phyloP scores from a whole-genome alignment of 2,113 vertebrate genomes.

The Colossoma macropomum region DNA sequence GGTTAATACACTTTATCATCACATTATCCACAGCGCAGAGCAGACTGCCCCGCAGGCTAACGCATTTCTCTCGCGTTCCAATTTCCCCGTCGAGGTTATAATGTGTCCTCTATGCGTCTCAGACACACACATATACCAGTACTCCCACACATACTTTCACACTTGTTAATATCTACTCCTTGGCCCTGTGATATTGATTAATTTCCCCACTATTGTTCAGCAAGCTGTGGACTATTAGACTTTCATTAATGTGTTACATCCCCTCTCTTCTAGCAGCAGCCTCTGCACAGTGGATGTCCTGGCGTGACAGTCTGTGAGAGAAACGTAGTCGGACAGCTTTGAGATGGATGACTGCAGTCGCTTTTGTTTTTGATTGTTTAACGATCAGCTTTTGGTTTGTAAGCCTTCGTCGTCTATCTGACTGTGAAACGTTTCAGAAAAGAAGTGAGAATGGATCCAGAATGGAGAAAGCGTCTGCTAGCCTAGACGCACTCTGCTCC shows the following conservation, averaged over 20 bases:
- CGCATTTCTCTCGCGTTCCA: conserved; percentile 4
- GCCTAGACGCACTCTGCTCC: conserved; percentile 21
- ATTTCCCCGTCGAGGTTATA: conserved; percentile 23
- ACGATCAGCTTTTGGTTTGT: conserved; percentile 46
- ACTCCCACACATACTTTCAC: conserved; percentile 12
- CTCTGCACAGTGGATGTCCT: conserved; percentile 2
- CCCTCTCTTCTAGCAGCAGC: conserved; percentile 25
- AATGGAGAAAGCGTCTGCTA: conserved; percentile 38
- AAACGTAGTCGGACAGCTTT: conserved; percentile 44
- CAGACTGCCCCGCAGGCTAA: conserved; percentile 19
- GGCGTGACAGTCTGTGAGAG: conserved; percentile 21
- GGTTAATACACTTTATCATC: conserved; percentile 40
- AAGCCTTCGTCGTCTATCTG: conserved; percentile 9
- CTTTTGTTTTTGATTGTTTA: conserved; percentile 50
- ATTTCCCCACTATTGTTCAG: conserved; percentile 37
- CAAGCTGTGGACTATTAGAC: conserved; percentile 46
- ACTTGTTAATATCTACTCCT: conserved; percentile 31
- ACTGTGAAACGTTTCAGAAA: conserved; percentile 19
- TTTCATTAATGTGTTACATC: conserved; percentile 52
- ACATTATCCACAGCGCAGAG: conserved; percentile 16
- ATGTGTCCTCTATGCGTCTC: conserved; percentile 21
- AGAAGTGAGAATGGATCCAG: conserved; percentile 25
- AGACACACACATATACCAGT: conserved; percentile 9
- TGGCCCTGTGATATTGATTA: conserved; percentile 48
- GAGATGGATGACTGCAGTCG: conserved; percentile 32